These are phyloP conservation scores for Calyptommatus sinebrachiatus DNA, from an alignment of 2,113 vertebrate species.

Conservation along the genomic window DNA sequence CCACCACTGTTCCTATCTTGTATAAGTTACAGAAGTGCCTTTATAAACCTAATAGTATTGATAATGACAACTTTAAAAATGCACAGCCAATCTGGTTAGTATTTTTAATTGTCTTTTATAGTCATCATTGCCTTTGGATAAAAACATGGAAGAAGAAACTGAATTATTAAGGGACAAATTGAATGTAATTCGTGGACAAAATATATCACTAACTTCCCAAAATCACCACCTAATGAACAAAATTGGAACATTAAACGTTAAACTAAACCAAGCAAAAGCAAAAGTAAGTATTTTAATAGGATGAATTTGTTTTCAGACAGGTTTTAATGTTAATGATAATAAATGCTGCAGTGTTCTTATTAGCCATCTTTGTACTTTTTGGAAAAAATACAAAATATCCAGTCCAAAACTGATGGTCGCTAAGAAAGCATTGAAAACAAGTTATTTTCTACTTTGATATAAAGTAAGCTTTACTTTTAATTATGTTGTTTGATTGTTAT, in stretches of 20 bases:
- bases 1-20: no score
- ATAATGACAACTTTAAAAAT: not conserved
- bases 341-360: conserved; percentile 14
- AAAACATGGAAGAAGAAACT: conserved; percentile 70
- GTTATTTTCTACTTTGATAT: not conserved
- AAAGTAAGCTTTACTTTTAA: not conserved
- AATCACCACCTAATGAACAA: conserved; percentile 78
- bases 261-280: conserved; percentile 73
- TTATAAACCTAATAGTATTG: not conserved
- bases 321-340: not conserved
- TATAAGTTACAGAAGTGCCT: not conserved
- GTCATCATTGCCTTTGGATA: conserved; percentile 23
- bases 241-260: conserved; percentile 77
- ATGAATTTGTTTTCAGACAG: not conserved
- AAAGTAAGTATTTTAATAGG: conserved; percentile 72
- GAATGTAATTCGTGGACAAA: conserved; percentile 78
- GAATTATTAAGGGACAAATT: conserved; percentile 72
- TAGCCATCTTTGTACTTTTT: not conserved
- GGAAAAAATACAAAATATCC: not conserved
- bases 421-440: not conserved
- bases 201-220: conserved; percentile 76
- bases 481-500: not conserved
- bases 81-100: not conserved
- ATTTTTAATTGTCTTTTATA: conserved; percentile 38
- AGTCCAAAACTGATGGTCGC: not conserved